Evolutionary conservation across 2,888 invertebrate species (phyloP), one percentile per base, ranked within the genome.

Genomic region (Oligia latruncula): DNA sequence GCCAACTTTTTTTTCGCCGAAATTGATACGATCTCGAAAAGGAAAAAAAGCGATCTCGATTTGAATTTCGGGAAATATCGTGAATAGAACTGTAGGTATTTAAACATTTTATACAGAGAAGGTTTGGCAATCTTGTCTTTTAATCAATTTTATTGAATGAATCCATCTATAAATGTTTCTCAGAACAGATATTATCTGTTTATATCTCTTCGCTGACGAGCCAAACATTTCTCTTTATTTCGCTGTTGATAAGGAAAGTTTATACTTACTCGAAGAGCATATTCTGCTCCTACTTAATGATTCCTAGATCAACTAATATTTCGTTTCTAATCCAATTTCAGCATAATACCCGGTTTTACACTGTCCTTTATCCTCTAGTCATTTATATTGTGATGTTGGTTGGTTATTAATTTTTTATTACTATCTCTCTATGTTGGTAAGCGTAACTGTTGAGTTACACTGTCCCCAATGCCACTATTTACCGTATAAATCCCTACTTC

Each of bases 11-110:
- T 85, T 84, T 86, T 81, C 68, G 29, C 43, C 43, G 67, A 78
- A 88, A 86, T 80, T 83, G 87, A 87, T 87, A 86, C 81, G 74
- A 86, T 88, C 83, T 83, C 77, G 49, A 88, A 80, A 89, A 81
- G 86, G 80, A 83, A 88, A 77, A 88, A 78, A 80, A 79, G 35
- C 62, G 65, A 75, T 78, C 49, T 17, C 52, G 68, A 74, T 77
- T 71, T 74, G 71, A 81, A 85, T 79, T 78, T 78, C 52, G 40
- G 29, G 29, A 80, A 80, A 84, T 78, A 74, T 76, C 68, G 11
- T 66, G 74, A 72, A 72, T 64, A 80, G 75, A 83, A 66, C 71
- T 67, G 29, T 40, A 80, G 62, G 68, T 86, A 65, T 87, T 77
- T 65, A 60, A 55, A 87, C 67, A 40, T 13, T 49, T 52, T n/a